Evolutionary conservation across 2,888 invertebrate species (phyloP).

Genomic region (Cephus spinipes): DNA sequence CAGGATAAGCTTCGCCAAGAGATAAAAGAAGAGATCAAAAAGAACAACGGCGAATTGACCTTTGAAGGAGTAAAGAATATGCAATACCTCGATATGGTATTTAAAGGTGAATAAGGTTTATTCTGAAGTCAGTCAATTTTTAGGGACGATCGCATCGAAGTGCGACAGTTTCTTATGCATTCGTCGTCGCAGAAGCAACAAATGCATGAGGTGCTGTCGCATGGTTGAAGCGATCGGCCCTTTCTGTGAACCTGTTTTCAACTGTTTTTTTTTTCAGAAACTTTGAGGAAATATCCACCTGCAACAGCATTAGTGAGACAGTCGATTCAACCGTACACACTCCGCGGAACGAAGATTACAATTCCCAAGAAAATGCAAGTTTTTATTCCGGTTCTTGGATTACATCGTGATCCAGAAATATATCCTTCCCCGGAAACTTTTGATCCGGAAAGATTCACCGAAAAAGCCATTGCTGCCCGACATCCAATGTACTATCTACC

Average conservation of each 20-base stretch:
- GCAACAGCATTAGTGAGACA: slow-evolving; percentile 52
- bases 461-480: slow-evolving; percentile 35
- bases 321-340: slow-evolving; percentile 47
- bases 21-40: slow-evolving; percentile 50
- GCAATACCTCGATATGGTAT: slow-evolving; percentile 64
- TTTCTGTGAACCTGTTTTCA: too few species aligned
- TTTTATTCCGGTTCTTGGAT: slow-evolving; percentile 38
- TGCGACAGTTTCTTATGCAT: too few species aligned
- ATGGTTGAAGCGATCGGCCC: too few species aligned
- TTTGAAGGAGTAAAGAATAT: slow-evolving; percentile 63
- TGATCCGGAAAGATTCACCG: slow-evolving; percentile 52
- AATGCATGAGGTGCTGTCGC: too few species aligned
- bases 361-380: slow-evolving; percentile 36
- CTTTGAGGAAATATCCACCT: slow-evolving; percentile 67
- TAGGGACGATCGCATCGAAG: too few species aligned
- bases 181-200: too few species aligned
- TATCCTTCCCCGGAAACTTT: slow-evolving; percentile 52
- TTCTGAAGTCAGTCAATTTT: neutral
- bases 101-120: slow-evolving; percentile 50
- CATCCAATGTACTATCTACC: slow-evolving; percentile 48
- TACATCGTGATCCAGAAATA: slow-evolving; percentile 44
- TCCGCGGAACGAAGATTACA: slow-evolving; percentile 40
- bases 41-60: slow-evolving; percentile 54
- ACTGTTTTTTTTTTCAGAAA: slow-evolving; percentile 56
- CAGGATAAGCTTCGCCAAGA: slow-evolving; percentile 63